Base-by-base conservation (phyloP, 2,797 vertebrate genomes). In the Lindbergichthys nudifrons region DNA sequence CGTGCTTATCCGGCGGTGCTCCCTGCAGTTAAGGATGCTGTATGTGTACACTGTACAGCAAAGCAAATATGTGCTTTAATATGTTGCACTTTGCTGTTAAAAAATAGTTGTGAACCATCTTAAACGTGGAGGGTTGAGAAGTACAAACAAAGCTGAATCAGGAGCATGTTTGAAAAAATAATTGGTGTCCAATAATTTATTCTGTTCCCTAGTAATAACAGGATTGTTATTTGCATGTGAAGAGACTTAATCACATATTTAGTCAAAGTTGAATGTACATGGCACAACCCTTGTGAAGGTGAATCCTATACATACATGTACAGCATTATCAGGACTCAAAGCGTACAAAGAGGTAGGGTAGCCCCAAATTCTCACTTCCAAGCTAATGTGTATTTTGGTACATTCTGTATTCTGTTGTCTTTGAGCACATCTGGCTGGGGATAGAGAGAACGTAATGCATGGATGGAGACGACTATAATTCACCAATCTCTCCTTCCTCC, bases 401-500 rank as follows among this genome's bases (percentile, higher is more conserved):
- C 87, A 90, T 91, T 93, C 76, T 87, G 89, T 88, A 85, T 94
- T 92, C 88, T 84, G 79, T 85, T 92, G 81, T 92, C 85, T 93
- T 81, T 79, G 90, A 89, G 88, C 94, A 94, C 94, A 95, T 95
- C 94, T 95, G 95, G 94, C 89, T 71, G 74, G 82, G 87, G 90
- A 90, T 89, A 87, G 87, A 88, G 87, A 91, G 88, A 93, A 91
- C 80, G 90, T 93, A 94, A 94, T 92, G 92, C 93, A 95, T 93
- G 91, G 93, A 94, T 92, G 89, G 90, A 95, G 93, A 94, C 80
- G 84, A 93, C 94, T 92, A 96, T 95, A 95, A 96, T 95, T 96
- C 94, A 95, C 92, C 91, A 93, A 94, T 94, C 93, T 94, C 89
- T 90, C 91, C 88, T 82, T 89, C 87, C 89, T 86, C 85, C 91